Conservation (phyloP, 2,888 invertebrate species). For the Orchesella flavescens region DNA sequence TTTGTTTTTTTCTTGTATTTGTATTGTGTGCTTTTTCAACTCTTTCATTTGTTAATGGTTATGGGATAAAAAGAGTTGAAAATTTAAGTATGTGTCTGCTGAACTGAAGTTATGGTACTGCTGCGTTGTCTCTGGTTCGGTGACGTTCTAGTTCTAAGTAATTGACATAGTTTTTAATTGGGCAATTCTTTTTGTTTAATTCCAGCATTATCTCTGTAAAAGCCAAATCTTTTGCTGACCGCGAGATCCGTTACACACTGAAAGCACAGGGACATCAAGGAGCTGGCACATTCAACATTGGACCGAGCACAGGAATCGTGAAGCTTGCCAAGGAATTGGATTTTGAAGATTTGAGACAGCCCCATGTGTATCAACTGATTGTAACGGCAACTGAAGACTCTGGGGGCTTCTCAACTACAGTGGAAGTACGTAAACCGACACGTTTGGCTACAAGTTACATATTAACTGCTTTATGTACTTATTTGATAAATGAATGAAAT, state of each 20-base stretch:
- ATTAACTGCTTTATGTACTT: not conserved
- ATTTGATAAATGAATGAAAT: slow-evolving; percentile 25
- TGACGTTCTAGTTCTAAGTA: no score
- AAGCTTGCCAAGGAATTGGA: slow-evolving; percentile 96
- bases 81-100: no score
- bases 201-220: slow-evolving; percentile 81
- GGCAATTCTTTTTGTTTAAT: not conserved
- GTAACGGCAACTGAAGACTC: slow-evolving; percentile 97
- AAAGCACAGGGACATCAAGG: slow-evolving; percentile 93
- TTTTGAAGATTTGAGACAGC: slow-evolving; percentile 95
- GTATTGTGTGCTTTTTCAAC: no score
- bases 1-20: no score
- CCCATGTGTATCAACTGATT: slow-evolving; percentile 92
- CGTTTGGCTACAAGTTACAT: no score
- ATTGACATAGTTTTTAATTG: no score
- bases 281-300: slow-evolving; percentile 95
- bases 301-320: slow-evolving; percentile 94
- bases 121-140: no score
- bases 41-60: no score
- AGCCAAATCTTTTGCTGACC: slow-evolving; percentile 97
- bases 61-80: no score
- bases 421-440: slow-evolving; percentile 80
- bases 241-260: slow-evolving; percentile 95
- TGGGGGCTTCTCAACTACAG: slow-evolving; percentile 95
- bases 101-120: no score